Base-by-base conservation (phyloP, 2,113 vertebrate species). In the Limanda limanda region DNA sequence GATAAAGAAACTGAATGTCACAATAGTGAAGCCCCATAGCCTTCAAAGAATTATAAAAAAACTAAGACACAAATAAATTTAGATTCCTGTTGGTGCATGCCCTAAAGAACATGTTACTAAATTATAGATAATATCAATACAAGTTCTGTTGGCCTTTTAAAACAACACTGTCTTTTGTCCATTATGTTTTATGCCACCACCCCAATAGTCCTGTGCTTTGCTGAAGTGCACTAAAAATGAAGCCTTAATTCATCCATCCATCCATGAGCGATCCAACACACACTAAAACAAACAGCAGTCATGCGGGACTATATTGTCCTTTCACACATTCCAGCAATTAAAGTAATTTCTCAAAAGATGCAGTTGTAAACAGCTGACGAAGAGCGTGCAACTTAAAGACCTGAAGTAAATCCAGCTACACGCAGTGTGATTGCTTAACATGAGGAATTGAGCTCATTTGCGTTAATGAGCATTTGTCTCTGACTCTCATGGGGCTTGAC, bases 401-500 rank as follows among this genome's bases (percentile, higher is more conserved):
- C 35, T 47, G 56, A 79, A 17, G 17, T 25, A 68, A 72, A 84
- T 68, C 62, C n/a, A 79, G 60, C 52, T 12, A 48, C 37, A 74
- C 57, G 66, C 67, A 64, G 60, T 42, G 55, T 35, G 42, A 81
- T 56, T 82, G n/a, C 69, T 58, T 81, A 84, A 83, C 37, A 20
- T 17, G 25, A 59, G 14, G 81, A 86, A 68, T 45, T 83, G 58
- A 85, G 76, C 76, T 84, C 64, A 70, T 71, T 83, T 88, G 11
- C 76, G 63, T 79, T 60, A 87, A 83, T 68, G 68, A 76, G 52
- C 24, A 14, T 76, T 86, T 57, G 37, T 88, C 62, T 75, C 52
- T 25, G 64, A 74, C 68, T 82, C 59, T 75, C 63, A 42, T 1
- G 27, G 71, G 47, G 55, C 37, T 68, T 76, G 61, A 77, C 21